Percentiles rank a stretch among this genome's conserved stretches.
Evolutionary conservation across 1,140 invertebrate genomes (phyloP).

Genomic region (Ceratoteleas bidentatus): DNA sequence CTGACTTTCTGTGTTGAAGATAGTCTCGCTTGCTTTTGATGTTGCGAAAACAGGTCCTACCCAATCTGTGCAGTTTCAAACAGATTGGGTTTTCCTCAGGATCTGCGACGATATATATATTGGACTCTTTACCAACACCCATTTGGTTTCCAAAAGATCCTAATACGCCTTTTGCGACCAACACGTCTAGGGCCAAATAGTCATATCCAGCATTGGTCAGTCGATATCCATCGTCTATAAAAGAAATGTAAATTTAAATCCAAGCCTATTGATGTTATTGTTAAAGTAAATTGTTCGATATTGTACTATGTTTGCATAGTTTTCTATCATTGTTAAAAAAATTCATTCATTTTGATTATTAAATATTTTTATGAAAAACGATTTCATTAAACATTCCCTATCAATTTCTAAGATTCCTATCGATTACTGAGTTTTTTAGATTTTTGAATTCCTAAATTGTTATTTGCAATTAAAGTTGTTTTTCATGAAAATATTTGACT

Average conservation of each 20-base stretch:
- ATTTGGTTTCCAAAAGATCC: constrained; percentile 98
- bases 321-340: no score
- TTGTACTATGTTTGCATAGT: no score
- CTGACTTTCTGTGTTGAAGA: constrained; percentile 92
- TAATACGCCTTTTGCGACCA: constrained; percentile 90
- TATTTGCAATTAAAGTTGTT: no score
- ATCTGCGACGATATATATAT: constrained; percentile 94
- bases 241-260: background rate
- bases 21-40: constrained; percentile 98
- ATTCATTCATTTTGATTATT: no score
- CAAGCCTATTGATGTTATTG: no score
- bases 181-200: constrained; percentile 95
- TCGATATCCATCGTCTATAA: constrained; percentile 95
- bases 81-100: constrained; percentile 88
- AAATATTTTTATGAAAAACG: no score
- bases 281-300: no score
- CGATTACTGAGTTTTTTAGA: no score
- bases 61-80: constrained; percentile 96
- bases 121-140: constrained; percentile 98
- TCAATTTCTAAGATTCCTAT: no score
- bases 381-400: no score
- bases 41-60: constrained; percentile 97
- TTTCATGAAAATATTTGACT: no score
- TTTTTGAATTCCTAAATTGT: no score
- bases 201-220: constrained; percentile 98